Conservation (phyloP, 2,797 vertebrate species). For the Ficedula albicollis region DNA sequence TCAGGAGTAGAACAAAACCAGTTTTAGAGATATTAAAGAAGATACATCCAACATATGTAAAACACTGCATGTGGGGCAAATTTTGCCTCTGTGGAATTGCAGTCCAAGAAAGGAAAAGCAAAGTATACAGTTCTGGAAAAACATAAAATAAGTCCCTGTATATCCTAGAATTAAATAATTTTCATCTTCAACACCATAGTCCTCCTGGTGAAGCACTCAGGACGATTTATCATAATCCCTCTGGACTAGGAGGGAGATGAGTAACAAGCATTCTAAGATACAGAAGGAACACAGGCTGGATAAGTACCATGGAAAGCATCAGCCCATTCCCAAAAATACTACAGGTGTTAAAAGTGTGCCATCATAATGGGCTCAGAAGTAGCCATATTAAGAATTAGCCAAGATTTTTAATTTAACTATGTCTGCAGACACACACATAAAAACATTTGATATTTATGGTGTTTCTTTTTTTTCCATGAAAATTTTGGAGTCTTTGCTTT, state of each 20-base stretch:
- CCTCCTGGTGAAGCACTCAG: not conserved
- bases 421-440: not conserved
- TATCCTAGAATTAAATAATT: not conserved
- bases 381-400: not conserved
- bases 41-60: not conserved
- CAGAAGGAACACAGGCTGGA: not conserved
- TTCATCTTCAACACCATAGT: not conserved
- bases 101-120: not conserved
- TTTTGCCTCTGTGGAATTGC: not conserved
- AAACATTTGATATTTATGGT: not conserved
- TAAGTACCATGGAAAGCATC: not conserved
- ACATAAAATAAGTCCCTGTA: not conserved
- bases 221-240: not conserved
- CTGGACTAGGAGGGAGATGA: not conserved
- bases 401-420: not conserved
- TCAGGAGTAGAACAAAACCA: not conserved
- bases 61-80: not conserved
- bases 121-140: not conserved
- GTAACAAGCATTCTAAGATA: not conserved
- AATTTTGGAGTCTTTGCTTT: not conserved
- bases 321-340: not conserved
- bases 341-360: not conserved
- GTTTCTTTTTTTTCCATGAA: not conserved
- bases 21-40: not conserved
- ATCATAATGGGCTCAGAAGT: not conserved